phyloP scores from a whole-genome alignment of 2,113 vertebrate genomes.

The Nesogale talazaci region DNA sequence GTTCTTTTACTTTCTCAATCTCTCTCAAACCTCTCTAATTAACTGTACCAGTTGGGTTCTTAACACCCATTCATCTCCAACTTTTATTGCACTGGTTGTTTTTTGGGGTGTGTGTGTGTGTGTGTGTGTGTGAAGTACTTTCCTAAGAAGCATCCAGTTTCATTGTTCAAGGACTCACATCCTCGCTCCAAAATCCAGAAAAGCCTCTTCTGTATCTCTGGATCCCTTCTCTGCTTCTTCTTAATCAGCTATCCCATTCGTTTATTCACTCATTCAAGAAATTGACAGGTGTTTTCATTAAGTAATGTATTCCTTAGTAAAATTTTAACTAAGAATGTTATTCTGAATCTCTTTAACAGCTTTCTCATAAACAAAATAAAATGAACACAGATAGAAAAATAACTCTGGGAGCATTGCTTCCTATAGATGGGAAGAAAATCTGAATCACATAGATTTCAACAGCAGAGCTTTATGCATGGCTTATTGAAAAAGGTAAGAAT shows the following conservation, averaged over 20 bases:
- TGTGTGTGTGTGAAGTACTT: no score
- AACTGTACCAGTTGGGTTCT: not conserved
- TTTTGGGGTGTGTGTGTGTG: no score
- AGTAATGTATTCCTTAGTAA: constrained; percentile 23
- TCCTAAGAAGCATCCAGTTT: not conserved
- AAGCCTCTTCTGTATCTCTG: not conserved
- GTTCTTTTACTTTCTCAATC: not conserved
- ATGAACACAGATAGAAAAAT: constrained; percentile 7
- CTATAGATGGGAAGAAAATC: not conserved
- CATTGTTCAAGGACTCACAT: not conserved
- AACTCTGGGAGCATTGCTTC: not conserved
- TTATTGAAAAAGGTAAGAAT: not conserved
- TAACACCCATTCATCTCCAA: not conserved
- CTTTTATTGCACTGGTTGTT: not conserved
- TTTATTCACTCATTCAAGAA: not conserved
- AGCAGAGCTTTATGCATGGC: not conserved
- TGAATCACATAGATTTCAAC: not conserved
- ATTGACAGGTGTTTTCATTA: no score
- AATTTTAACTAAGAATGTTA: not conserved
- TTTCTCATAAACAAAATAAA: not conserved
- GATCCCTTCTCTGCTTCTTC: not conserved
- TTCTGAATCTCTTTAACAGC: constrained; percentile 18
- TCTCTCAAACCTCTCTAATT: not conserved
- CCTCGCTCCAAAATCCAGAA: not conserved
- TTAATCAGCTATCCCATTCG: not conserved